Evolutionary conservation across 2,888 invertebrate genomes (phyloP).

Genomic region (Notodonta ziczac): DNA sequence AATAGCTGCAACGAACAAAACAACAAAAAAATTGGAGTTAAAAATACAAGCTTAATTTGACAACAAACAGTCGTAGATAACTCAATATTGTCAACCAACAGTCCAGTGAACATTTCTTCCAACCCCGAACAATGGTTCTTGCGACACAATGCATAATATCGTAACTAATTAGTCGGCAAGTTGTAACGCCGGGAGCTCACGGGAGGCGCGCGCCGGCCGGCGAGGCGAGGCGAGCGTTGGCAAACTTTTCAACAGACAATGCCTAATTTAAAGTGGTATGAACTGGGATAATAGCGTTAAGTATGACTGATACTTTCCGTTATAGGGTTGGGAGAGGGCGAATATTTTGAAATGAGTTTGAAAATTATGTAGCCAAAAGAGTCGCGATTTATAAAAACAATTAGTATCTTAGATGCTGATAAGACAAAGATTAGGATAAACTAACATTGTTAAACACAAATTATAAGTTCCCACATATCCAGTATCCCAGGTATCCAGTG

Average conservation of each 20-base stretch:
- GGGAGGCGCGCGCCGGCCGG: conserved; percentile 10
- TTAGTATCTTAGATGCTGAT: too few species aligned
- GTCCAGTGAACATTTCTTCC: not conserved
- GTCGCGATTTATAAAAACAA: too few species aligned
- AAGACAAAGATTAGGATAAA: too few species aligned
- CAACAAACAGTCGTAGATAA: conserved; percentile 1
- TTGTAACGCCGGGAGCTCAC: conserved; percentile 33
- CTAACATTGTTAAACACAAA: too few species aligned
- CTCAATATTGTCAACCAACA: not conserved
- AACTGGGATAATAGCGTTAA: conserved; percentile 47
- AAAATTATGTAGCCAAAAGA: too few species aligned
- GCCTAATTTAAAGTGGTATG: conserved; percentile 49
- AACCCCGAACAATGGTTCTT: conserved; percentile 2
- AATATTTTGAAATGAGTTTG: not conserved
- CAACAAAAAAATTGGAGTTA: too few species aligned
- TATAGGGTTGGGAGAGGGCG: conserved; percentile 14
- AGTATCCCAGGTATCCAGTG: too few species aligned
- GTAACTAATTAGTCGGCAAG: conserved; percentile 41
- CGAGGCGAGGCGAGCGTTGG: conserved; percentile 9
- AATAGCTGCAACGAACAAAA: too few species aligned
- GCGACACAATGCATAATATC: conserved; percentile 41
- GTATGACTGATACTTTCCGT: conserved; percentile 35
- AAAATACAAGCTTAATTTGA: too few species aligned
- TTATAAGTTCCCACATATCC: too few species aligned
- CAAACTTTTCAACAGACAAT: conserved; percentile 45